These are phyloP conservation scores for Caprella mutica DNA, from an alignment of 2,888 invertebrate genomes.

Conservation along the genomic window DNA sequence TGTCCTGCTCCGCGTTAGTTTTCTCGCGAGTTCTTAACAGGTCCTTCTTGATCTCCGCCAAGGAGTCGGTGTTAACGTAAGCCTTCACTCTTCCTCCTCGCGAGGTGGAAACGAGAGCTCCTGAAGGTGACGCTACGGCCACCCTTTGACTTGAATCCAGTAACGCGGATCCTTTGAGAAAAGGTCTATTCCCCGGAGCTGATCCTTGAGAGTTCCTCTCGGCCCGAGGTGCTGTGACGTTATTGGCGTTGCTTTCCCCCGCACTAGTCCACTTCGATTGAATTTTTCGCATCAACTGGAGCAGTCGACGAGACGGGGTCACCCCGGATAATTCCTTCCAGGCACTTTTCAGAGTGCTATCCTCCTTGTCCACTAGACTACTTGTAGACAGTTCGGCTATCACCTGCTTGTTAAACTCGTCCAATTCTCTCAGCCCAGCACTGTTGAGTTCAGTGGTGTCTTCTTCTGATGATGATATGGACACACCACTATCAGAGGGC, in stretches of 20 bases:
- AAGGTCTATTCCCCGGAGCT: not conserved
- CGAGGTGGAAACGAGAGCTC: constrained; percentile 16
- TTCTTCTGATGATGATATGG: constrained; percentile 16
- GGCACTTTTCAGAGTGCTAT: constrained; percentile 16
- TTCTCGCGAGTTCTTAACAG: constrained; percentile 20
- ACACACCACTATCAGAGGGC: constrained; percentile 30
- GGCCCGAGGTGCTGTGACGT: constrained; percentile 1
- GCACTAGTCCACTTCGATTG: constrained; percentile 26
- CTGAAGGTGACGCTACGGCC: constrained; percentile 28
- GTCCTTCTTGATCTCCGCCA: constrained; percentile 21
- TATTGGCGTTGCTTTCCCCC: not conserved
- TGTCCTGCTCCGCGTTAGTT: constrained; percentile 8
- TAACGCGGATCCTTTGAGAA: constrained; percentile 1
- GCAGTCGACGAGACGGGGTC: constrained; percentile 25
- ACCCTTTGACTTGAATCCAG: not conserved
- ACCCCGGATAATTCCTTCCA: constrained; percentile 28
- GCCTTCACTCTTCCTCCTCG: constrained; percentile 18
- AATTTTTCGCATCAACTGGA: constrained; percentile 30
- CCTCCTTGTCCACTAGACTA: constrained; percentile 10
- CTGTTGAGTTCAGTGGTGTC: constrained; percentile 14
- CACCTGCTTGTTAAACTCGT: constrained; percentile 19
- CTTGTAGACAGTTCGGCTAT: constrained; percentile 19
- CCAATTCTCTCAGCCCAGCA: constrained; percentile 20
- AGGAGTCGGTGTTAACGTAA: constrained; percentile 16
- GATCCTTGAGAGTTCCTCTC: no score